Evolutionary conservation across 1,140 invertebrate genomes (phyloP), one percentile per base, ranked within the genome.

Genomic region (Helicorthomorpha holstii): DNA sequence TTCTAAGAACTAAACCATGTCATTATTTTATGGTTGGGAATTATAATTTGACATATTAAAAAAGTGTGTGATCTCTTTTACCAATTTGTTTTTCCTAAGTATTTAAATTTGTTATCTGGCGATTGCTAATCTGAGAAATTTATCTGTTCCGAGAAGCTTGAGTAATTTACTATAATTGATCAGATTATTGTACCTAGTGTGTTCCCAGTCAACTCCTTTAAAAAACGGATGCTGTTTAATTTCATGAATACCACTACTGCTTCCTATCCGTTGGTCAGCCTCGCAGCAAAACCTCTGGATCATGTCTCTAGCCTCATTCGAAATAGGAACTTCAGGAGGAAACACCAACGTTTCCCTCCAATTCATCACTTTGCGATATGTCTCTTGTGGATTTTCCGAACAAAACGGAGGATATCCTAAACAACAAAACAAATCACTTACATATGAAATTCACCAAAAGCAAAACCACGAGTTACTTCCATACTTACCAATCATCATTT

Each of bases 311-410:
- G 78, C 72, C 59, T 77, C 73, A 70, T 93, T 90, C 53, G 90
- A 95, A 63, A 99, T 97, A 51, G 96, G 95, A 59, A 97, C 90
- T 76, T 98, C 95, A 1, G 94, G 94, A 10, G 96, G 96, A 69
- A 99, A 99, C 25, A 91, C 81, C 43, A 99, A 73, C 1, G 94
- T 98, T 63, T 98, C 92, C 56, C 89, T 75, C 95, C 95, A 99
- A 64, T 94, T 96, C 88, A 99, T 97, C 47, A 99, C 93, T 76
- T 99, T 99, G 49, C 88, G 79, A 72, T 99, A 98, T 19, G 95
- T 99, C 71, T 99, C 96, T 70, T 98, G 92, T 14, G 96, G 93
- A 64, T 94, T 98, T 69, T 98, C 95, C 29, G 92, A 96, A 68
- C 95, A 98, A 69, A 99, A 99, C 38, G 95, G 95, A 55, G 96